Evolutionary conservation across 2,888 invertebrate species (phyloP).

Genomic region (Flabesymbios commensalis): DNA sequence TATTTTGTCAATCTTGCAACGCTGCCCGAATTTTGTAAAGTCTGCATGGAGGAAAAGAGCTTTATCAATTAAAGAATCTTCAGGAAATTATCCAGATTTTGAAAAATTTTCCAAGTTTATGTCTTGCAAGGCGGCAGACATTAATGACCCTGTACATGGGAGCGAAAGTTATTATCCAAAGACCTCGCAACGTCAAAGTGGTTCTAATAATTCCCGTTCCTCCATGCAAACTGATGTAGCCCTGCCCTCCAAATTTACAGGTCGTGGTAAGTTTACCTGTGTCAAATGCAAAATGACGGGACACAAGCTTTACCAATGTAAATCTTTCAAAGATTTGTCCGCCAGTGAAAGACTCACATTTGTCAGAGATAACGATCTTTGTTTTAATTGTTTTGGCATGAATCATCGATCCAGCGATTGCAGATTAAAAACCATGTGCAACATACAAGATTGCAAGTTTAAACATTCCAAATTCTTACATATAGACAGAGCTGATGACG

Average conservation of each 20-base stretch:
- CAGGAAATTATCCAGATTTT: not conserved
- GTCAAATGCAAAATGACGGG: no score
- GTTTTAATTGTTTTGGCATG: not conserved
- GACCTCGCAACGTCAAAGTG: no score
- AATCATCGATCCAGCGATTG: not conserved
- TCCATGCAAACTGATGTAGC: no score
- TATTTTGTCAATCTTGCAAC: not conserved
- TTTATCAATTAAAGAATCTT: not conserved
- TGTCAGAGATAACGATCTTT: not conserved
- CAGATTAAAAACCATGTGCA: not conserved
- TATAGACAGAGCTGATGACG: no score
- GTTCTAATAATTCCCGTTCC: no score
- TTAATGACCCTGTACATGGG: slow-evolving; percentile 1
- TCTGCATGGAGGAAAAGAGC: not conserved
- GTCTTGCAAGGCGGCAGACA: no score
- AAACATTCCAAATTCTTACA: no score
- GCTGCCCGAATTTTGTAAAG: not conserved
- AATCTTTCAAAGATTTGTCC: not conserved
- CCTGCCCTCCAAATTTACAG: no score
- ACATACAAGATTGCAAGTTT: no score
- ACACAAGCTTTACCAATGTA: not conserved
- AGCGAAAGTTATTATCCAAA: no score
- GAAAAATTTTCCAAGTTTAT: not conserved
- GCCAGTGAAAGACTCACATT: not conserved
- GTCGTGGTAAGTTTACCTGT: no score